phyloP scores from a whole-genome alignment of 30 jellyfish, hydroid and myxozoan species.

The Catostylus mosaicus region DNA sequence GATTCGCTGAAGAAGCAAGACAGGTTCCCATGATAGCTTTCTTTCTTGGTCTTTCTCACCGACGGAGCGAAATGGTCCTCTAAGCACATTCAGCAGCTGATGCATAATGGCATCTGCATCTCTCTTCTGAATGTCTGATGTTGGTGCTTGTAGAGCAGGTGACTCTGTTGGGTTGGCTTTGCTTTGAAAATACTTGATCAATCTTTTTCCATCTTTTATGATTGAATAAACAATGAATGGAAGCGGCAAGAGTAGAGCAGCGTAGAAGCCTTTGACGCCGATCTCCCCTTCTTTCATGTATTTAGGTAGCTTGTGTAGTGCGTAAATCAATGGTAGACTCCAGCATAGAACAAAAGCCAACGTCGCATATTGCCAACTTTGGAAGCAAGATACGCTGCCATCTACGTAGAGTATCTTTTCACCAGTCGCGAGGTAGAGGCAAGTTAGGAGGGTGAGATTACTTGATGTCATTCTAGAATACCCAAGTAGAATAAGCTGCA shows the following conservation, averaged over 20 bases:
- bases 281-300: background rate
- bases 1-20: background rate
- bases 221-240: background rate
- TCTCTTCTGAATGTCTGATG: background rate
- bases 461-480: constrained; percentile 10
- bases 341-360: constrained; percentile 9
- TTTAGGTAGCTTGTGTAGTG: background rate
- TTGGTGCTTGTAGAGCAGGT: no score
- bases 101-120: background rate
- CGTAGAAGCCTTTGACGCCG: constrained; percentile 9
- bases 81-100: background rate
- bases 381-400: constrained; percentile 26
- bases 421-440: constrained; percentile 23
- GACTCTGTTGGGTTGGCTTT: background rate
- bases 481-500: background rate
- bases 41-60: background rate
- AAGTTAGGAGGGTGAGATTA: constrained; percentile 22
- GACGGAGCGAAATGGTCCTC: constrained; percentile 1
- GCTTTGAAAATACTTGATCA: background rate
- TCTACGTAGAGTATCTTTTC: constrained; percentile 8
- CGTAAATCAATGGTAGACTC: constrained; percentile 18
- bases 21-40: constrained; percentile 7
- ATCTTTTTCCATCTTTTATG: background rate
- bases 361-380: constrained; percentile 32
- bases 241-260: constrained; percentile 29